Conservation (phyloP, 2,888 invertebrate species). For the Corbicula japonica region DNA sequence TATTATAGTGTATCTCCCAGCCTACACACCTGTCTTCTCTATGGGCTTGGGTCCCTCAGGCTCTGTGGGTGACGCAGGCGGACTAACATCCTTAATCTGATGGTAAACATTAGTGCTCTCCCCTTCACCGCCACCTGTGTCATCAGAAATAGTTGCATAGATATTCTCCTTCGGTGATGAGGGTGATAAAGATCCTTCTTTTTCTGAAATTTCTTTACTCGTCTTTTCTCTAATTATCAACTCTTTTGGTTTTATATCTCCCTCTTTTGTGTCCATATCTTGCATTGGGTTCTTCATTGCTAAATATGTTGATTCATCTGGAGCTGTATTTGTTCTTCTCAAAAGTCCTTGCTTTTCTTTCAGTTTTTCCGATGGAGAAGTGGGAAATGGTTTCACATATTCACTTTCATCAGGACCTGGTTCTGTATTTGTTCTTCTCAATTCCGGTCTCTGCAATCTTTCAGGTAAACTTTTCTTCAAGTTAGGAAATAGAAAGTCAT, state of each 20-base stretch:
- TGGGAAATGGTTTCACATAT: constrained; percentile 53
- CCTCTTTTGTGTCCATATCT: constrained; percentile 2
- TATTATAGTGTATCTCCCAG: neutral
- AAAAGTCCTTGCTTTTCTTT: constrained; percentile 54
- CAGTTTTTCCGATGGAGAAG: constrained; percentile 40
- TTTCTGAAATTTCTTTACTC: constrained; percentile 63
- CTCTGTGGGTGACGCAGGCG: neutral
- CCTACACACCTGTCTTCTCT: constrained; percentile 1
- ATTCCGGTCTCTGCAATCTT: constrained; percentile 28
- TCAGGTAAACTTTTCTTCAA: constrained; percentile 42
- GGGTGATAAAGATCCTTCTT: constrained; percentile 24
- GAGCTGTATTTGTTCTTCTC: constrained; percentile 43
- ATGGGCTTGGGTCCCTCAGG: neutral
- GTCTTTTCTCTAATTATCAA: constrained; percentile 34
- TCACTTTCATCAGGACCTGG: constrained; percentile 49
- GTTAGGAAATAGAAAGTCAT: constrained; percentile 62
- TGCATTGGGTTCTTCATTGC: constrained; percentile 38
- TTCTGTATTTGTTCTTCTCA: constrained; percentile 52
- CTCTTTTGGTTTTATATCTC: neutral
- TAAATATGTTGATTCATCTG: constrained; percentile 51
- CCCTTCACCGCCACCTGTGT: neutral
- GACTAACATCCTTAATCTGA: constrained; percentile 20
- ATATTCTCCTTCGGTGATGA: constrained; percentile 46
- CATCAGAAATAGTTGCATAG: constrained; percentile 54
- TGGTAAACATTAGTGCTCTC: neutral